Evolutionary conservation across 2,888 invertebrate species (phyloP).

Genomic region (Stomorhina lunata): DNA sequence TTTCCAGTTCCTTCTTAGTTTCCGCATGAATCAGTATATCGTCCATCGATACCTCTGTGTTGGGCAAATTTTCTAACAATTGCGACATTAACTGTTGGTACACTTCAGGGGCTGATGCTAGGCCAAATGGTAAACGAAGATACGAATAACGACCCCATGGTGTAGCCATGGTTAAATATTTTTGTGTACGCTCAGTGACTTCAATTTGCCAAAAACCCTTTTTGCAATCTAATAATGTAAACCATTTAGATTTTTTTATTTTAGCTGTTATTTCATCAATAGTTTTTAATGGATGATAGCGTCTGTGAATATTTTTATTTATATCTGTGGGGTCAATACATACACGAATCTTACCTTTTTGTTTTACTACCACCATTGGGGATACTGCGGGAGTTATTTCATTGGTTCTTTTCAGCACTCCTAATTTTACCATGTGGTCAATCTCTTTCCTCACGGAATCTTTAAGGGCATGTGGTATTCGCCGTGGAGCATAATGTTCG

Average conservation of each 20-base stretch:
- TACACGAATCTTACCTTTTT: conserved; percentile 47
- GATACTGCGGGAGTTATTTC: conserved; percentile 54
- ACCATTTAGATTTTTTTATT: conserved; percentile 59
- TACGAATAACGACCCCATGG: no score
- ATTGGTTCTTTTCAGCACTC: conserved; percentile 39
- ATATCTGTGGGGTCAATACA: conserved; percentile 53
- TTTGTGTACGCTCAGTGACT: conserved; percentile 63
- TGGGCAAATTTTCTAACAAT: conserved; percentile 57
- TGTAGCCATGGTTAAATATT: no score
- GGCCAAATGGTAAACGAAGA: conserved; percentile 59
- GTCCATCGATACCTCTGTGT: conserved; percentile 68
- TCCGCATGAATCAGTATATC: conserved; percentile 68
- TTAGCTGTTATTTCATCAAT: conserved; percentile 58
- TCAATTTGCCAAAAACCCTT: conserved; percentile 67
- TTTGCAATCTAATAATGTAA: conserved; percentile 60
- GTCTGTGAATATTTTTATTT: conserved; percentile 57
- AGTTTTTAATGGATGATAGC: conserved; percentile 59
- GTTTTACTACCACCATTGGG: conserved; percentile 55
- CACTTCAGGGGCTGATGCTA: conserved; percentile 69
- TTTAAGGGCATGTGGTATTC: conserved; percentile 55
- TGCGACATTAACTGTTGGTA: conserved; percentile 66
- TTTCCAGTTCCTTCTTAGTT: conserved; percentile 65
- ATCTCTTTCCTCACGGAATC: conserved; percentile 55
- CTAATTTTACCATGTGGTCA: conserved; percentile 53
- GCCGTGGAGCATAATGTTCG: conserved; percentile 54